Conservation (phyloP, 1,140 invertebrate genomes). For the Ceratitis capitata region DNA sequence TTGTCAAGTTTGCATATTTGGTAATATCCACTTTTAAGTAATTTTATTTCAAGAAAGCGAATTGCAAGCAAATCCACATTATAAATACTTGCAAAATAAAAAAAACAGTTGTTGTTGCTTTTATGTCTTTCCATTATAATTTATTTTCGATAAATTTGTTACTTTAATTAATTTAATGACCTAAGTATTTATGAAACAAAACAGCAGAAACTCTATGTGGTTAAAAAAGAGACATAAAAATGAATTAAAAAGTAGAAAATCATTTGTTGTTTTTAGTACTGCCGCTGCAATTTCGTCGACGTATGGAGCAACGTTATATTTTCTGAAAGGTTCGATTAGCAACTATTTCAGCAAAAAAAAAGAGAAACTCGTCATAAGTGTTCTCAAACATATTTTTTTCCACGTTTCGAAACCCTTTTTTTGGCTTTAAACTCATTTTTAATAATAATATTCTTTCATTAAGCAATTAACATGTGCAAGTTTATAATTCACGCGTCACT, state of each 20-base stretch:
- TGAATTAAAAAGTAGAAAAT: too few relatives aligned
- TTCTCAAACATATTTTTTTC: too few relatives aligned
- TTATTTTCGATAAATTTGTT: background rate
- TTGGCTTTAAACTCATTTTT: background rate
- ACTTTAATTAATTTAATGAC: background rate
- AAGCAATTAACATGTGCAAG: background rate
- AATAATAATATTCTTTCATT: background rate
- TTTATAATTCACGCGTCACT: background rate
- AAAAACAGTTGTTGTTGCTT: background rate
- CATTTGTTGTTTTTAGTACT: too few relatives aligned
- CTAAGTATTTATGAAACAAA: background rate
- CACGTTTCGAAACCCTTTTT: background rate
- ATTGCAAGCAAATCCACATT: background rate
- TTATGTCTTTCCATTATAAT: background rate
- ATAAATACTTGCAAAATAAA: background rate
- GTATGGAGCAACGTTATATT: too few relatives aligned
- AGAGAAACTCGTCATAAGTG: too few relatives aligned
- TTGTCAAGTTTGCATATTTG: background rate
- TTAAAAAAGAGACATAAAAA: too few relatives aligned
- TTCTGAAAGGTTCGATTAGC: too few relatives aligned
- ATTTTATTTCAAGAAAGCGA: background rate
- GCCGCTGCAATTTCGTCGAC: too few relatives aligned
- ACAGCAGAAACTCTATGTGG: too few relatives aligned
- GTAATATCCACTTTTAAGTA: conserved; percentile 7
- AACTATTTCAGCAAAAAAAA: too few relatives aligned